Percentiles rank a stretch among this genome's conserved stretches.
phyloP scores from a whole-genome alignment of 2,113 vertebrate genomes.

The Nothocercus nigrocapillus region DNA sequence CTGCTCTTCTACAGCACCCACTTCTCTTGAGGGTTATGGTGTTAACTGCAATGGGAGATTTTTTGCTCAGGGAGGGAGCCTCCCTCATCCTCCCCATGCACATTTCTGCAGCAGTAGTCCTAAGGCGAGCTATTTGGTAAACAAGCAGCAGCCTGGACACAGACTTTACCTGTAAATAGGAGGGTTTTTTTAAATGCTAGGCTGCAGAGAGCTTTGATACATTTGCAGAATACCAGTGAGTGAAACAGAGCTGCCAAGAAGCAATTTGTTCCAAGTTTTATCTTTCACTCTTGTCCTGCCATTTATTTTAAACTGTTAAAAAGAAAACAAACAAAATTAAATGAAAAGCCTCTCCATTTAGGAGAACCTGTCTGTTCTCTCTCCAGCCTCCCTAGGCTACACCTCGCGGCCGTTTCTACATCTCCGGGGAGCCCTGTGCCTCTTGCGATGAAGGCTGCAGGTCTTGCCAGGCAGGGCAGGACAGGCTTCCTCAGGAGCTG shows the following conservation, averaged over 20 bases:
- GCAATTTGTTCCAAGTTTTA: not conserved
- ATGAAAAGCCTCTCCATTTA: not conserved
- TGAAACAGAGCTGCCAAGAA: not conserved
- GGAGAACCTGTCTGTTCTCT: not conserved
- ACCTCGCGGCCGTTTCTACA: rapidly evolving
- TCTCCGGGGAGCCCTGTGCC: rapidly evolving
- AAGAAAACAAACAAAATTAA: not conserved
- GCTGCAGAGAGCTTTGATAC: not conserved
- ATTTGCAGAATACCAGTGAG: not conserved
- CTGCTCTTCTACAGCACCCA: not conserved
- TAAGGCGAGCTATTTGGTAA: not conserved
- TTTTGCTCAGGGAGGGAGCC: not conserved
- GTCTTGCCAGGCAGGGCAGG: not conserved
- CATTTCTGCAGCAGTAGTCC: not conserved
- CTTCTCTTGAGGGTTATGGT: not conserved
- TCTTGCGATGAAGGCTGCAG: not conserved
- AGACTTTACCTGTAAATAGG: not conserved
- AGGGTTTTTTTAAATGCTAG: not conserved
- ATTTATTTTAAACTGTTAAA: not conserved
- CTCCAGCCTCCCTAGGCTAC: rapidly evolving
- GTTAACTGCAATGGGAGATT: not conserved
- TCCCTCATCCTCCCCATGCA: not conserved
- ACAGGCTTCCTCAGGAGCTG: rapidly evolving
- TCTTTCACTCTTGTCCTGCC: not conserved
- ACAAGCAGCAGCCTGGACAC: not conserved